These are phyloP conservation scores for Pogonocherus hispidulus DNA, from an alignment of 2,888 invertebrate species.

Conservation along the genomic window DNA sequence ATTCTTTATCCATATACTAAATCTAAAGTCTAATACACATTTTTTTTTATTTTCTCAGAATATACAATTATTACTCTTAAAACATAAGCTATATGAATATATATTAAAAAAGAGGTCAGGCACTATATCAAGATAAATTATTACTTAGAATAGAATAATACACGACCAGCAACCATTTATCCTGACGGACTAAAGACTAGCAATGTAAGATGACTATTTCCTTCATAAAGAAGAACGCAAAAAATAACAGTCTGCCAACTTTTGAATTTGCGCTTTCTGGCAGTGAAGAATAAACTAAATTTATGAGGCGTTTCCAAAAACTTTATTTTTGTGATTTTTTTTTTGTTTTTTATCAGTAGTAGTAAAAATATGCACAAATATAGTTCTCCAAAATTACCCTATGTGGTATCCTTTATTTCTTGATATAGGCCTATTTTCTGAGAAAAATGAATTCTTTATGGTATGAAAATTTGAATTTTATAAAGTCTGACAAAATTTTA, in stretches of 20 bases:
- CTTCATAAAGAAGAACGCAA: slow-evolving; percentile 51
- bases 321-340: not conserved
- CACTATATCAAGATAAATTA: not conserved
- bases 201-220: slow-evolving; percentile 59
- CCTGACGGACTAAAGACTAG: slow-evolving; percentile 64
- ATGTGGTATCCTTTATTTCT: slow-evolving; percentile 7
- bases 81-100: no score
- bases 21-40: no score
- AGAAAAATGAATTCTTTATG: not conserved
- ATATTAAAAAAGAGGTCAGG: no score
- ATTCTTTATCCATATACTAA: no score
- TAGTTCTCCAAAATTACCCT: slow-evolving; percentile 10
- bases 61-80: no score
- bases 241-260: slow-evolving; percentile 46
- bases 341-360: not conserved
- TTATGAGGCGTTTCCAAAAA: slow-evolving; percentile 8
- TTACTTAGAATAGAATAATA: slow-evolving; percentile 50
- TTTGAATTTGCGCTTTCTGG: slow-evolving; percentile 28
- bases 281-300: slow-evolving; percentile 35
- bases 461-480: no score
- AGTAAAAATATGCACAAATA: slow-evolving; percentile 1
- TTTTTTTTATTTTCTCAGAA: no score
- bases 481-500: not conserved
- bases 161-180: slow-evolving; percentile 55
- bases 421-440: not conserved